Evolutionary conservation across 2,888 invertebrate species (phyloP), one percentile per base, ranked within the genome.

Genomic region (Oxystoma pomonae): DNA sequence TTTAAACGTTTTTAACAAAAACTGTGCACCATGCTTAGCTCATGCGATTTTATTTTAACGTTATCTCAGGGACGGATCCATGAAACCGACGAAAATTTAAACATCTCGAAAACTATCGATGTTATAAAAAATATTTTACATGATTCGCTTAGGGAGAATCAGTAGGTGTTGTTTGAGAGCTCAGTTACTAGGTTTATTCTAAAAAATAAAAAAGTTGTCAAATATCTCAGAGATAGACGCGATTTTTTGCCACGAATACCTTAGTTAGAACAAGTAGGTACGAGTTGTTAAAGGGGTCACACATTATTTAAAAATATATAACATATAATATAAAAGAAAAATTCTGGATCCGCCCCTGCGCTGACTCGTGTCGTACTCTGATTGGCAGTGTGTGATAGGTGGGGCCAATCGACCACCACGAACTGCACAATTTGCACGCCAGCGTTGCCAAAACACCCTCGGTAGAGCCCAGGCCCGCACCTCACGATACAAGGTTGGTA

Each of bases 401-500:
- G 73, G 77, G 76, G 71, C 71, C 35, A 35, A 66, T 65, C 67
- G 70, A 35, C 20, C 56, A 70, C 65, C 72, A 73, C 67, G 73
- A 66, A 59, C 70, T 55, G n/a, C 61, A 68, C 64, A 58, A 61
- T 66, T 64, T 69, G 65, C 72, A 59, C 59, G 62, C 60, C 55
- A 52, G 35, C 59, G 63, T 55, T 63, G 63, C 60, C 67, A 65
- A 63, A 61, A 59, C 57, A 35, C 63, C 77, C 69, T 74, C 75
- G 67, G 70, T 71, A 68, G 78, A 78, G 66, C 73, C 71, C 70
- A 75, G 77, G 73, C 78, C 79, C 67, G 76, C 79, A 69, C 78
- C 78, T 64, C 68, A 69, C 63, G 75, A 75, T 65, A 74, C 72
- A 63, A 75, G 75, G 75, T 75, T 74, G 51, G 62, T 61, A 56